Conservation (phyloP, 2,888 invertebrate genomes). For the Magallana nippona region DNA sequence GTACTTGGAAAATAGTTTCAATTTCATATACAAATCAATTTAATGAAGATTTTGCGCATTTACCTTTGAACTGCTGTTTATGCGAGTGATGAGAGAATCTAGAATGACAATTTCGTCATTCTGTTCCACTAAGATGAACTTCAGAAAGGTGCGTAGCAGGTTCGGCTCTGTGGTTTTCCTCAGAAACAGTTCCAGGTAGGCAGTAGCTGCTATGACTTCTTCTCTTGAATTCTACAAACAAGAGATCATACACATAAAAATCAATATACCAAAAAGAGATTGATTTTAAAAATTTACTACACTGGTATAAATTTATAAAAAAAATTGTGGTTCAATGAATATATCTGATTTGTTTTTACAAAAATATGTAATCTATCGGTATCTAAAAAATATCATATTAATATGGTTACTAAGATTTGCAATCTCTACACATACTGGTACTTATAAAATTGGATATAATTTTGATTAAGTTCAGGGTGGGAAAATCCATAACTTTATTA, state of each 20-base stretch:
- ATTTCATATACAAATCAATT: too few relatives aligned
- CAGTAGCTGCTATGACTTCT: constrained; percentile 94
- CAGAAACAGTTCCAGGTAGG: constrained; percentile 94
- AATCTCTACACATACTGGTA: too few relatives aligned
- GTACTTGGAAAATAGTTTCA: too few relatives aligned
- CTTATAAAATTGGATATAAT: too few relatives aligned
- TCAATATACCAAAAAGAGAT: neutral
- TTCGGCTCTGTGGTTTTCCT: constrained; percentile 92
- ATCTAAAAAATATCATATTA: too few relatives aligned
- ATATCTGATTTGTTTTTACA: too few relatives aligned
- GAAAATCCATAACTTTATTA: too few relatives aligned
- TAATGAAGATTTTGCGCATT: constrained; percentile 40
- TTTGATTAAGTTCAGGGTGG: too few relatives aligned
- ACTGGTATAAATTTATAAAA: too few relatives aligned
- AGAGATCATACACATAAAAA: neutral
- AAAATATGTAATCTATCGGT: too few relatives aligned
- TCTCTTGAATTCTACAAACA: constrained; percentile 89
- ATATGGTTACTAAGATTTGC: too few relatives aligned
- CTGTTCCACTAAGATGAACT: constrained; percentile 88
- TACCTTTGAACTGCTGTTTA: constrained; percentile 88
- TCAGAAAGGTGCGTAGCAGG: constrained; percentile 89
- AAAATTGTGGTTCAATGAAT: too few relatives aligned
- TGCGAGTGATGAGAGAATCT: constrained; percentile 89
- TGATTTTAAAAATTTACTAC: neutral
- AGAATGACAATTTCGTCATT: constrained; percentile 92